These are phyloP conservation scores for Hyla sarda DNA, from an alignment of 2,113 vertebrate species.

Conservation along the genomic window DNA sequence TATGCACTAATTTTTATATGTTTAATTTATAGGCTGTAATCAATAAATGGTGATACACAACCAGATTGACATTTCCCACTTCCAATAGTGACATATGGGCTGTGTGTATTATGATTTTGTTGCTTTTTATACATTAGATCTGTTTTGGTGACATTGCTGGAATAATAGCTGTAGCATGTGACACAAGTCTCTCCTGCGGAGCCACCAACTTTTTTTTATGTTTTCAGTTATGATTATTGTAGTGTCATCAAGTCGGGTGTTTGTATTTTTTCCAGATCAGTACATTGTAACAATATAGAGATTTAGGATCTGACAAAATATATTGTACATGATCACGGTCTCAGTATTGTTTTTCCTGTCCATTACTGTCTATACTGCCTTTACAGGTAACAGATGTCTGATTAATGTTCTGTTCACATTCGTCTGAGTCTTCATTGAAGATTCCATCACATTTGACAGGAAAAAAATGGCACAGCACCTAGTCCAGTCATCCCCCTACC, in stretches of 20 bases:
- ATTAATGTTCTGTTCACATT: too few relatives aligned
- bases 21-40: not conserved
- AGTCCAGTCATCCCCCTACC: too few relatives aligned
- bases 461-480: too few relatives aligned
- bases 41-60: not conserved
- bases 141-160: not conserved
- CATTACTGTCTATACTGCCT: not conserved
- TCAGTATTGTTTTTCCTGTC: not conserved
- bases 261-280: not conserved
- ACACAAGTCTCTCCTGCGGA: not conserved
- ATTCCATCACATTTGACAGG: too few relatives aligned
- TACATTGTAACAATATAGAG: not conserved
- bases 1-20: conserved; percentile 34
- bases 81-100: not conserved
- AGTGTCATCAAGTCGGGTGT: too few relatives aligned
- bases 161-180: conserved; percentile 12
- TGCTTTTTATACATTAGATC: not conserved
- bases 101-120: not conserved
- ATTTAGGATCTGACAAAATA: not conserved
- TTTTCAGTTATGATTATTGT: not conserved
- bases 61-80: not conserved
- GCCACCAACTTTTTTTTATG: not conserved
- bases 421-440: too few relatives aligned
- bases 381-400: too few relatives aligned
- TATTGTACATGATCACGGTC: not conserved